Evolutionary conservation across 2,888 invertebrate genomes (phyloP).

Genomic region (Pachliopta kotzebuea): DNA sequence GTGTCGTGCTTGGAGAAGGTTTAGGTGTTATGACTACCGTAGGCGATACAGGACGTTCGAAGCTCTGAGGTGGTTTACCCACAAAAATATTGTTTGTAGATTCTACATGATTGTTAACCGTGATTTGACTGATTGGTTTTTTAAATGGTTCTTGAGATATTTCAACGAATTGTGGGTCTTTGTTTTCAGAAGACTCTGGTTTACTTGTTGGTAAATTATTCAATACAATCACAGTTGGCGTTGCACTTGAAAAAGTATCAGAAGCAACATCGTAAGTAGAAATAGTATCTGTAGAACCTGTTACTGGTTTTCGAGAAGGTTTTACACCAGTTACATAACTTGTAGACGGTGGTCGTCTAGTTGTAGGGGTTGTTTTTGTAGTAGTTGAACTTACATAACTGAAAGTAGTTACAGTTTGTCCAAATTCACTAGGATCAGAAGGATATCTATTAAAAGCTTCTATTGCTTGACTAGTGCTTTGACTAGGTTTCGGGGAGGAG

Average conservation of each 20-base stretch:
- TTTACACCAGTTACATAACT: conserved; percentile 72
- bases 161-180: conserved; percentile 67
- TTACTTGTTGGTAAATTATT: conserved; percentile 57
- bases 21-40: conserved; percentile 86
- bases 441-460: conserved; percentile 71
- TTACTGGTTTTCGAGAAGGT: conserved; percentile 73
- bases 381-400: conserved; percentile 62
- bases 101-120: conserved; percentile 82
- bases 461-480: conserved; percentile 69
- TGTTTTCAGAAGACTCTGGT: conserved; percentile 47
- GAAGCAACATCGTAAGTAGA: conserved; percentile 58
- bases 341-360: conserved; percentile 64
- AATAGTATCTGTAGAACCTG: conserved; percentile 46
- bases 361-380: conserved; percentile 54
- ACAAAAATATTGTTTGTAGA: conserved; percentile 78
- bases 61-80: conserved; percentile 56
- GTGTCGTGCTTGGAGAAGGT: conserved; percentile 73
- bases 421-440: conserved; percentile 64
- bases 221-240: conserved; percentile 72
- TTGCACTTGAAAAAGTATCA: conserved; percentile 70
- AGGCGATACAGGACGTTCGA: conserved; percentile 79
- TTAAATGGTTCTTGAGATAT: conserved; percentile 77
- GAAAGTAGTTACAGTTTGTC: conserved; percentile 63
- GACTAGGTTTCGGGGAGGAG: conserved; percentile 65
- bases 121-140: conserved; percentile 74